phyloP scores from a whole-genome alignment of 1,140 invertebrate species.

The Coptotermes formosanus region DNA sequence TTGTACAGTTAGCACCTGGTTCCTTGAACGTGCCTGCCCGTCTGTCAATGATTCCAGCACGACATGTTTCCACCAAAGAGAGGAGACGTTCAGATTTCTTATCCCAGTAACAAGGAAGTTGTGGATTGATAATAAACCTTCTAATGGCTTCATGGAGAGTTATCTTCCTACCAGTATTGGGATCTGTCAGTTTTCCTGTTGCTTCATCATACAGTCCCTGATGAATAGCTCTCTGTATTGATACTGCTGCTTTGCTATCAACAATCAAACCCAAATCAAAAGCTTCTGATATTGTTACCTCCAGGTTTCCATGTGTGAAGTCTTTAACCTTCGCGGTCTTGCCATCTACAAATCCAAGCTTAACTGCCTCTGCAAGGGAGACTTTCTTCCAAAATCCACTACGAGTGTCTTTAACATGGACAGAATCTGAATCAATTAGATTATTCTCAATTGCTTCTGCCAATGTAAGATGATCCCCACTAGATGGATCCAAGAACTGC shows the following conservation, averaged over 20 bases:
- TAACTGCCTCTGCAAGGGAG: conserved; percentile 71
- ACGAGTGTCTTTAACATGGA: conserved; percentile 78
- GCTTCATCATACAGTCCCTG: conserved; percentile 80
- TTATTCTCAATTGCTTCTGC: conserved; percentile 69
- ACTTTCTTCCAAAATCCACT: conserved; percentile 73
- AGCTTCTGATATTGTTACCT: conserved; percentile 75
- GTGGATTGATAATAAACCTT: conserved; percentile 73
- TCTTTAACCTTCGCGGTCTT: conserved; percentile 70
- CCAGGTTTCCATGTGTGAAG: conserved; percentile 59
- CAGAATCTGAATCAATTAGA: conserved; percentile 78
- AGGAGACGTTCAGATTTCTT: conserved; percentile 65
- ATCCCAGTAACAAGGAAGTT: conserved; percentile 77
- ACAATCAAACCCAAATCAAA: conserved; percentile 76
- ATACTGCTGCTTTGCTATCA: conserved; percentile 78
- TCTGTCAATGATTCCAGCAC: conserved; percentile 79
- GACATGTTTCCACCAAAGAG: conserved; percentile 73
- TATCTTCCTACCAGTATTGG: conserved; percentile 69
- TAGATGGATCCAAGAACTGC: conserved; percentile 74
- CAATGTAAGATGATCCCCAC: conserved; percentile 71
- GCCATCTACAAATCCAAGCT: conserved; percentile 70
- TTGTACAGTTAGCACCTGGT: conserved; percentile 61
- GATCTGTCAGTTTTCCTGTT: conserved; percentile 79
- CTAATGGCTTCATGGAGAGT: conserved; percentile 83
- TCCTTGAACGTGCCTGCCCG: conserved; percentile 74
- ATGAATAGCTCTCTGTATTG: conserved; percentile 80